These are phyloP conservation scores for Thripadectes ignobilis DNA, from an alignment of 2,797 vertebrate genomes.

Conservation along the genomic window DNA sequence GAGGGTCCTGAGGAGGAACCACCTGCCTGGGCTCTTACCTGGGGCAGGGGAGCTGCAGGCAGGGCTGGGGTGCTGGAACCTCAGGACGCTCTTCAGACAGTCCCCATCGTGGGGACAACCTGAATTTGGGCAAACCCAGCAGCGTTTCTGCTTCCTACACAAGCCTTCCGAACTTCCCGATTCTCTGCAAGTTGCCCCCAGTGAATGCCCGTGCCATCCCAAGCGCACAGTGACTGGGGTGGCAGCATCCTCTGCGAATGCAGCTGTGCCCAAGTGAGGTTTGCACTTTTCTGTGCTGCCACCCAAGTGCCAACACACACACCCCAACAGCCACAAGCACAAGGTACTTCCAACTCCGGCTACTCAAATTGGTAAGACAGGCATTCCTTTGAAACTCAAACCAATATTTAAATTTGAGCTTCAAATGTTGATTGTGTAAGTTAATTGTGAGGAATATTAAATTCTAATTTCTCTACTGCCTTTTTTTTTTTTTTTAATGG, in stretches of 20 bases:
- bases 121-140: fast-evolving
- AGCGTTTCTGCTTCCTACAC: not conserved
- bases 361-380: not conserved
- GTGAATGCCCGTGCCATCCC: not conserved
- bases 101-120: too few relatives aligned
- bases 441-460: not conserved
- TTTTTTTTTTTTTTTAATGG: not conserved
- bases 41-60: not conserved
- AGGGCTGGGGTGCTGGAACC: not conserved
- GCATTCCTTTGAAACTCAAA: not conserved
- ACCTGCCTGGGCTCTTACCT: fast-evolving
- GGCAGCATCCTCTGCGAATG: not conserved
- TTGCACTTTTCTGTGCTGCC: not conserved
- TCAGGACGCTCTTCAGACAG: too few relatives aligned
- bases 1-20: not conserved
- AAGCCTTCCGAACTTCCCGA: not conserved
- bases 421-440: not conserved
- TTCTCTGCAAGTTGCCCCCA: not conserved
- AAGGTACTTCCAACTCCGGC: not conserved
- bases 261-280: not conserved
- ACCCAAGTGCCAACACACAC: not conserved
- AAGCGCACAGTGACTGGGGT: not conserved
- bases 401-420: not conserved
- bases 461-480: not conserved
- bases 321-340: not conserved